Evolutionary conservation across 2,113 vertebrate genomes (phyloP), one percentile per base, ranked within the genome.

Genomic region (Vidua macroura): DNA sequence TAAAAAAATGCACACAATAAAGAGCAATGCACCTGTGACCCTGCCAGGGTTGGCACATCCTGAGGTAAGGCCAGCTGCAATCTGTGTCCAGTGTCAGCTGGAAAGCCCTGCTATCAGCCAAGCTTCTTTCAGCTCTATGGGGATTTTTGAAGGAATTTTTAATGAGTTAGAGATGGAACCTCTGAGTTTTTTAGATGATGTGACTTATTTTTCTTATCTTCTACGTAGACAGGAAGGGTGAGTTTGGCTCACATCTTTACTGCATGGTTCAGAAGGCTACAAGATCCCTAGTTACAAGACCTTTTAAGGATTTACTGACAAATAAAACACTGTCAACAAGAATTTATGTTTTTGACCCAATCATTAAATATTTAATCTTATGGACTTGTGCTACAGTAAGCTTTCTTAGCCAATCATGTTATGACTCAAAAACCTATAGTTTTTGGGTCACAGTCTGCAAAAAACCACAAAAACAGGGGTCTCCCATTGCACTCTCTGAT

Each of bases 41-140:
- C 37, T 53, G 35, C 28, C 12, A 35, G 16, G 18, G 18, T 1
- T 83, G 63, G 68, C 58, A 64, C 44, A 22, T 63, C 24, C 25
- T 59, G 49, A 16, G 0, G 0, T 6, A 20, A 92, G 9, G 31
- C 37, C 72, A 49, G 35, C 30, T 66, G 59, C 27, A 68, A 9
- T 52, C n/a, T 63, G 25, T 58, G 46, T 18, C 67, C 66, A 60
- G 2, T 0, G 1, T 19, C 28, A 48, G 52, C 43, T 67, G 68
- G 35, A 59, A 69, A 13, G 59, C 6, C 49, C 18, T 56, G 24
- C 43, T 1, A 0, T 11, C 62, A 72, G 59, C 51, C 2, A 1
- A 68, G 41, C 33, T 66, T 39, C 70, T 39, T 66, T 23, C 64
- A 55, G 83, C 2, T 25, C 58, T 25, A 4, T 37, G 10, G 15